phyloP scores from a whole-genome alignment of 2,113 vertebrate genomes.

The Carassius auratus region DNA sequence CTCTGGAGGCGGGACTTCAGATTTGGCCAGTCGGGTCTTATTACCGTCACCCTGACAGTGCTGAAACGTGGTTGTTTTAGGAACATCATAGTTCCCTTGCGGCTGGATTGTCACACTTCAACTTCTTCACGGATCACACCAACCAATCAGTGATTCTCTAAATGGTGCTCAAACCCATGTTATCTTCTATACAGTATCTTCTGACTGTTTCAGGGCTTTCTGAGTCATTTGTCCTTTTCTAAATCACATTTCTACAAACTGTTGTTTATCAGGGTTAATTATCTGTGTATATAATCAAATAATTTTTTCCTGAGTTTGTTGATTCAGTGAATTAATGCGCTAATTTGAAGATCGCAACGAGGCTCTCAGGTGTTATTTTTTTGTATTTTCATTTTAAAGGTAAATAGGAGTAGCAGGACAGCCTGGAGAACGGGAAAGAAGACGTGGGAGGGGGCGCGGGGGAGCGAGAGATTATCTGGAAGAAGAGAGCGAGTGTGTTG shows the following conservation, averaged over 20 bases:
- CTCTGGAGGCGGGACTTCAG: slow-evolving; percentile 66
- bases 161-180: slow-evolving; percentile 51
- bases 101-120: background rate
- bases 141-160: slow-evolving; percentile 16
- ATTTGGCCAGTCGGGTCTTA: slow-evolving; percentile 71
- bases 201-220: slow-evolving; percentile 63
- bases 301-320: slow-evolving; percentile 47
- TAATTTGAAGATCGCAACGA: background rate
- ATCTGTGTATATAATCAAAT: slow-evolving; percentile 57
- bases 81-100: background rate
- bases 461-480: slow-evolving; percentile 78
- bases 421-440: slow-evolving; percentile 81
- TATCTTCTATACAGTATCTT: slow-evolving; percentile 48
- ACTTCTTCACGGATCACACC: slow-evolving; percentile 29
- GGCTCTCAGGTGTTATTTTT: slow-evolving; percentile 34
- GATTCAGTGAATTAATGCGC: background rate
- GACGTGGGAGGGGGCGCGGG: slow-evolving; percentile 76
- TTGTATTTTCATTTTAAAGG: slow-evolving; percentile 37
- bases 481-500: slow-evolving; percentile 79
- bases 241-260: slow-evolving; percentile 40
- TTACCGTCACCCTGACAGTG: slow-evolving; percentile 67
- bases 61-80: slow-evolving; percentile 36
- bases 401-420: slow-evolving; percentile 63
- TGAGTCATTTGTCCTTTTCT: slow-evolving; percentile 40
- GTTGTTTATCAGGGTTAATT: slow-evolving; percentile 53